Evolutionary conservation across 2,797 vertebrate genomes (phyloP), one percentile per base, ranked within the genome.

Genomic region (Pipistrellus pipistrellus): DNA sequence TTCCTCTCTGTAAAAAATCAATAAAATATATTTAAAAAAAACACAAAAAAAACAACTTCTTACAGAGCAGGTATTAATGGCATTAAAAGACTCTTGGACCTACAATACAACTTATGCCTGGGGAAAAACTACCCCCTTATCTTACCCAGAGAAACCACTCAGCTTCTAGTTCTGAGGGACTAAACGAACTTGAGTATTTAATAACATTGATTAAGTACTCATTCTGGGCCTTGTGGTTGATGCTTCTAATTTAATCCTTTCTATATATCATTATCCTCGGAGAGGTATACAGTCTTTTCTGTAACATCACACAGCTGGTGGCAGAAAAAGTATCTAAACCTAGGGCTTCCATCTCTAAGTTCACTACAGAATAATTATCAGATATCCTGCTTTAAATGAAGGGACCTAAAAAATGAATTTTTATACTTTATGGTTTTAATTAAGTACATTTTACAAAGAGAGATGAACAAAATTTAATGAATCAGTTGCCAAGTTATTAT

Each of bases 21-120:
- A n/a, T n/a, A n/a, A n/a, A n/a, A n/a, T n/a, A n/a, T n/a, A n/a
- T n/a, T n/a, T n/a, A n/a, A n/a, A n/a, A n/a, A n/a, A n/a, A n/a
- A n/a, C n/a, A n/a, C n/a, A n/a, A n/a, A n/a, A 66, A 75, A 76
- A 90, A 75, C 62, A 89, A 73, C 78, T 88, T 91, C 38, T 51
- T 55, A 32, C 1, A 41, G 4, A 57, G 57, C 27, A 84, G 27
- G 59, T 80, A 81, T 69, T 72, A 89, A 89, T 17, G 35, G n/a
- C 10, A 83, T 41, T 85, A 32, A 81, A 72, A 66, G 46, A 77
- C 21, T 32, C 30, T 78, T 8, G 55, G 11, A 75, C 41, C 32
- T 76, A 48, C 12, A 46, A 82, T 30, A 30, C 8, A 85, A 48
- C 83, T 48, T 80, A 14, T 10, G 1, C 6, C 20, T 10, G 30